Evolutionary conservation across 2,888 invertebrate genomes (phyloP), one percentile per base, ranked within the genome.

Genomic region (Chromoteleia sp.): DNA sequence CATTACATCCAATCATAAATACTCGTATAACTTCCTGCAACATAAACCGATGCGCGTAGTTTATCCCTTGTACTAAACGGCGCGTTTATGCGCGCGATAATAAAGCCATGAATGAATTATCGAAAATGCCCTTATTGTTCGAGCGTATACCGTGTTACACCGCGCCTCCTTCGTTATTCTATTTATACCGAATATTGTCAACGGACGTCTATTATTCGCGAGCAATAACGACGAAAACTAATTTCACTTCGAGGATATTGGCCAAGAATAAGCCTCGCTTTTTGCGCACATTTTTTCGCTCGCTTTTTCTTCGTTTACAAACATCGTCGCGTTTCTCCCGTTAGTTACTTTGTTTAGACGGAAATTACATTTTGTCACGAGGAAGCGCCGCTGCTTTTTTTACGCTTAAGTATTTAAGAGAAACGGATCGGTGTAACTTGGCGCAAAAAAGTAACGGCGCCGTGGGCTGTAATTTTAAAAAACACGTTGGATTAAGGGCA

Each of bases 131-230:
- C 50, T 15, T 52, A 67, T 67, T 67, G 65, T 52, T 17, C 21
- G 7, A 21, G 19, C 17, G 30, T 63, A 61, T 5, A 39, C 4
- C 6, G 25, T 6, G 12, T 33, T 56, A 56, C 43, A 10, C 45
- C 36, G 48, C 21, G 10, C 0, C 30, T 39, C 39, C 14, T 56
- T 39, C 17, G 29, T 45, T 29, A 41, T 67, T 54, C 54, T 54
- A 68, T 71, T 58, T 70, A 48, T 59, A 48, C 59, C n/a, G 41
- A 71, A 59, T 71, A 71, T 48, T 59, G 71, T 59, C 43, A 43
- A 39, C 36, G 3, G 29, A 14, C 12, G 8, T 14, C 43, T 36
- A 68, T 56, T 68, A 45, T 33, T 54, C 25, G 33, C 54, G 2
- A 52, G 43, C 14, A 19, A 45, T 56, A 56, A 56, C 45, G 8